A percentile compares a stretch with the other conserved stretches of the same genome.
phyloP scores from a whole-genome alignment of 1,140 invertebrate species.

The Samia ricini region DNA sequence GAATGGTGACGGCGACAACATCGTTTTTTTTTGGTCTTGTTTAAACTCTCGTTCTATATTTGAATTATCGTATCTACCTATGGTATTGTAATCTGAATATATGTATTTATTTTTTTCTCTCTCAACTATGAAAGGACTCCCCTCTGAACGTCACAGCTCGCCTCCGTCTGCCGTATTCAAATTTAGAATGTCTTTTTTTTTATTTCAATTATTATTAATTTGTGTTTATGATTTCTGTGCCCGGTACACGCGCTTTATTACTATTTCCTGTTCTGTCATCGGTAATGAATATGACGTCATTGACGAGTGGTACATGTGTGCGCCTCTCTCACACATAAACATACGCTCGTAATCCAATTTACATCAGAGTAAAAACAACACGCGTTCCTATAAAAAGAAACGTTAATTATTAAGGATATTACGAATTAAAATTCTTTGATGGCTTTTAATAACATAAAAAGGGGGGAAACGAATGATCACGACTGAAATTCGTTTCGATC shows the following conservation, averaged over 20 bases:
- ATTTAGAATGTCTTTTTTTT: conserved; percentile 48
- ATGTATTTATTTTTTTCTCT: conserved; percentile 37
- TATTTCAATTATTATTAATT: conserved; percentile 49
- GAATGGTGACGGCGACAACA: conserved; percentile 54
- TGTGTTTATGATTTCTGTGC: conserved; percentile 62
- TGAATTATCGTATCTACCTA: conserved; percentile 57
- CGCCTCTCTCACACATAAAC: conserved; percentile 12
- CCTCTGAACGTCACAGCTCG: conserved; percentile 17
- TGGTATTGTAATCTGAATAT: conserved; percentile 38
- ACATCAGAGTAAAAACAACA: not conserved
- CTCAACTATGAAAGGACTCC: conserved; percentile 33
- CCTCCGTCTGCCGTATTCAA: conserved; percentile 51
- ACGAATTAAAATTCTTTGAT: conserved; percentile 42
- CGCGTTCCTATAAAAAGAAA: too few species aligned
- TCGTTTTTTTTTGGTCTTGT: conserved; percentile 24
- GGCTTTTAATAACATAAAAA: conserved; percentile 42
- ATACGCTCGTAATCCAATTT: not conserved
- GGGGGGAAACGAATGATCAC: conserved; percentile 34
- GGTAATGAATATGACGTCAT: conserved; percentile 54
- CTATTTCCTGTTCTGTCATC: conserved; percentile 66
- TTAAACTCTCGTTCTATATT: conserved; percentile 33
- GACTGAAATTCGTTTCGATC: conserved; percentile 61
- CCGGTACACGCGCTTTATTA: conserved; percentile 46
- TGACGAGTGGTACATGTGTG: conserved; percentile 51
- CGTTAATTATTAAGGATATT: conserved; percentile 4